Evolutionary conservation across 2,113 vertebrate genomes (phyloP), one percentile per base, ranked within the genome.

Genomic region (Cardinalis cardinalis): DNA sequence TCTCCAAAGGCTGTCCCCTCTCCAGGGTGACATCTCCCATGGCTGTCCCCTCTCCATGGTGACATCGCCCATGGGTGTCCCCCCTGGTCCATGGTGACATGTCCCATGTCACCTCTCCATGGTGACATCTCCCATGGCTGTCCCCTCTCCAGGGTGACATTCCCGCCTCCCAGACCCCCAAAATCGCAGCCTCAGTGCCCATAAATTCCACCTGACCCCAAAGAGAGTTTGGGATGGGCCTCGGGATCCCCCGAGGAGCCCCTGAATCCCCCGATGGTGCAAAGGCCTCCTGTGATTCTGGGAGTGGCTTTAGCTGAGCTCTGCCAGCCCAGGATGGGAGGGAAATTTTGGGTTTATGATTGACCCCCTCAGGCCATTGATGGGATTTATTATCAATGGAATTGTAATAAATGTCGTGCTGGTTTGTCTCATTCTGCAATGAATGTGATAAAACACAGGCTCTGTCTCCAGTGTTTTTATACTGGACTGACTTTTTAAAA

Each of bases 191-290:
- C 34, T 40, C 52, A 7, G n/a, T 14, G 51, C 76, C 79, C 38
- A 2, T 4, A 13, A 29, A 24, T 6, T 5, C 32, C 81, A 48
- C 56, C 19, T 41, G 76, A 90, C 44, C 51, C 38, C 9, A 20
- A 53, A 21, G 21, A 32, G 11, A 8, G n/a, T 43, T 61, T 51
- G 46, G 84, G 65, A 55, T 10, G 6, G 14, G 32, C 17, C 43
- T 66, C 14, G 6, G 84, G 34, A 48, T 14, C 34, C 52, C 18
- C 40, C 0, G 52, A 24, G 48, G 20, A 52, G 43, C 32, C 73
- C 69, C 65, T 0, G 3, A 36, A 88, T 52, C 44, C 44, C 81
- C 48, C 4, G 1, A 6, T 0, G 18, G 19, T 25, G 63, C 46
- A 66, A 77, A 77, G 5, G 6, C 44, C 74, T 72, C 61, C 43